Conservation (phyloP, 1,140 invertebrate genomes). For the Eubasilissa regina region DNA sequence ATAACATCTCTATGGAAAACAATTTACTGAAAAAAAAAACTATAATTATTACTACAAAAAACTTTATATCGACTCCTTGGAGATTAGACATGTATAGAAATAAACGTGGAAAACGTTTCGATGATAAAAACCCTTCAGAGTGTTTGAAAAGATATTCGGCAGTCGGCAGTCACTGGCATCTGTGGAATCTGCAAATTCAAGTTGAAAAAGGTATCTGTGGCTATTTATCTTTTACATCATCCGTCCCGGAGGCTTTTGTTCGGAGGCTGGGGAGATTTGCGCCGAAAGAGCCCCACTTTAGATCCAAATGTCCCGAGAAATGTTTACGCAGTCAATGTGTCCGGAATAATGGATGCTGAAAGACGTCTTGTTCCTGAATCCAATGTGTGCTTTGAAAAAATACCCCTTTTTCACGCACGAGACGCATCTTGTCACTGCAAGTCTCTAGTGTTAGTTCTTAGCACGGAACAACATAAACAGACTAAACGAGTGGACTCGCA, state of each 20-base stretch:
- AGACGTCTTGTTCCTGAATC: constrained; percentile 38
- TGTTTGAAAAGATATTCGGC: constrained; percentile 26
- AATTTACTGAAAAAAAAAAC: no score
- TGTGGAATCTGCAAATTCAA: constrained; percentile 34
- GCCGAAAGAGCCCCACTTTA: constrained; percentile 22
- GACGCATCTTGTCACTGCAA: not conserved
- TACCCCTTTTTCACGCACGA: constrained; percentile 17
- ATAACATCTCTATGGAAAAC: no score
- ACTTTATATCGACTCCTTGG: no score
- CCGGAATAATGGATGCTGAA: constrained; percentile 37
- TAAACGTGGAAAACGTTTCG: no score
- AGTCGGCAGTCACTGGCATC: not conserved
- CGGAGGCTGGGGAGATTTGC: constrained; percentile 22
- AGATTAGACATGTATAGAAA: no score
- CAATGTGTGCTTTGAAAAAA: constrained; percentile 32
- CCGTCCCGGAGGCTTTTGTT: constrained; percentile 44
- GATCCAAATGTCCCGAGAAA: constrained; percentile 23
- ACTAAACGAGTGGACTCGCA: not conserved
- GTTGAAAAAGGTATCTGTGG: constrained; percentile 43
- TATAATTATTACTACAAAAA: no score
- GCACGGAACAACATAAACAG: not conserved
- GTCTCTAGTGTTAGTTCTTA: not conserved
- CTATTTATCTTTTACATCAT: constrained; percentile 58
- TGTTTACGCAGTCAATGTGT: constrained; percentile 39
- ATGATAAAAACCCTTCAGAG: constrained; percentile 18